A percentile compares a stretch with the other conserved stretches of the same genome.
These are phyloP conservation scores for Formica aserva DNA, from an alignment of 2,888 invertebrate species.

Conservation along the genomic window DNA sequence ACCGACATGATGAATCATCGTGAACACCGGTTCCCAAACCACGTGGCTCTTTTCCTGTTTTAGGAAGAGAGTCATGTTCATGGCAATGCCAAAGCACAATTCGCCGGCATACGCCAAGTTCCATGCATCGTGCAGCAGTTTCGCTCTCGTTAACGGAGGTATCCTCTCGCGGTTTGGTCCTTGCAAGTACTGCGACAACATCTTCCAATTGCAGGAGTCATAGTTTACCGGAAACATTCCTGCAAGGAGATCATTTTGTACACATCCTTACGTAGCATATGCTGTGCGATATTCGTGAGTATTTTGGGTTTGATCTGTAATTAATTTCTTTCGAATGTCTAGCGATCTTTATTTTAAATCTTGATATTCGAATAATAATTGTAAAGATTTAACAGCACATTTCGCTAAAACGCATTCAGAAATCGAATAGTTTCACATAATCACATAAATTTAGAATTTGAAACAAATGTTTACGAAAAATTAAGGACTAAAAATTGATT, in stretches of 20 bases:
- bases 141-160: conserved; percentile 91
- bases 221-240: conserved; percentile 95
- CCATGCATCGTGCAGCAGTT: conserved; percentile 92
- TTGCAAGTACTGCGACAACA: conserved; percentile 89
- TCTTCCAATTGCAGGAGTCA: conserved; percentile 92
- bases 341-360: not conserved
- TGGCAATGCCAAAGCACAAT: conserved; percentile 91
- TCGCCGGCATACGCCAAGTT: conserved; percentile 93
- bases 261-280: not conserved
- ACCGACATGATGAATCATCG: conserved; percentile 93
- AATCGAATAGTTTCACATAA: not conserved
- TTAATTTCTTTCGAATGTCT: not conserved
- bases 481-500: not conserved
- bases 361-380: not conserved
- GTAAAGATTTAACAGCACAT: not conserved
- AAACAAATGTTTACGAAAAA: too few relatives aligned
- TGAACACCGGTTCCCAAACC: conserved; percentile 94
- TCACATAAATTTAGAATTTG: not conserved
- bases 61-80: conserved; percentile 93
- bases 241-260: conserved; percentile 75
- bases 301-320: not conserved
- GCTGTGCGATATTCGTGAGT: not conserved
- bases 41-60: conserved; percentile 91
- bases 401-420: not conserved
- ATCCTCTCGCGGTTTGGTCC: conserved; percentile 85